Base-by-base conservation (phyloP, 2,113 vertebrate genomes). In the Epinephelus lanceolatus region DNA sequence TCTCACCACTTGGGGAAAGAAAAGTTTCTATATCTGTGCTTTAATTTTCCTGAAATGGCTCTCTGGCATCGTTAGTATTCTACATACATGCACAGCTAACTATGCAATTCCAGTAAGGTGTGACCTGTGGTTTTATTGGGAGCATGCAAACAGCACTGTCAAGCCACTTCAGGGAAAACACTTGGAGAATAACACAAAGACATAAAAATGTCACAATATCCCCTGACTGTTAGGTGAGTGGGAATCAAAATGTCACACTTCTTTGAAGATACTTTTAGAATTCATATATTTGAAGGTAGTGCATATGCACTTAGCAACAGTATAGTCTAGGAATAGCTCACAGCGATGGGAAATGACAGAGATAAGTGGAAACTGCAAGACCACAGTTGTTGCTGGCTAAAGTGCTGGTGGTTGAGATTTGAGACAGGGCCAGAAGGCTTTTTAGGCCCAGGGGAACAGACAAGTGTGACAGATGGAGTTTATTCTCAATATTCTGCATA, bases 361-460 rank as follows among this genome's bases (percentile, higher is more conserved):
- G 72, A 81, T 77, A 52, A 65, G 71, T 62, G 21, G 47, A 67
- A 71, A 56, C 18, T 49, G 37, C 33, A 77, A 25, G 27, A 57
- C 77, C 62, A 13, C 60, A 33, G 59, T 30, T 76, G 67, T 33
- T 70, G 66, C 61, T 76, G 18, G 42, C 83, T 83, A 14, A 70
- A 74, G 59, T 72, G 76, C 56, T 77, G 56, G 19, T 56, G 75
- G 81, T 76, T 79, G 55, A 76, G 56, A 82, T 74, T 33, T 78
- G 59, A 86, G 59, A 67, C 23, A 33, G 40, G 42, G 63, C 47
- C 47, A 70, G 33, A 60, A 5, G 72, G 12, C 15, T 55, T 66
- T 81, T 51, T 63, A 60, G 21, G 25, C 53, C 71, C 42, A 17
- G 66, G 57, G 76, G 84, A 62, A 59, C 6, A 47, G 52, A 80